Percentiles rank a stretch among this genome's conserved stretches.
Conservation (phyloP, 2,888 invertebrate genomes). For the Elegia similella region DNA sequence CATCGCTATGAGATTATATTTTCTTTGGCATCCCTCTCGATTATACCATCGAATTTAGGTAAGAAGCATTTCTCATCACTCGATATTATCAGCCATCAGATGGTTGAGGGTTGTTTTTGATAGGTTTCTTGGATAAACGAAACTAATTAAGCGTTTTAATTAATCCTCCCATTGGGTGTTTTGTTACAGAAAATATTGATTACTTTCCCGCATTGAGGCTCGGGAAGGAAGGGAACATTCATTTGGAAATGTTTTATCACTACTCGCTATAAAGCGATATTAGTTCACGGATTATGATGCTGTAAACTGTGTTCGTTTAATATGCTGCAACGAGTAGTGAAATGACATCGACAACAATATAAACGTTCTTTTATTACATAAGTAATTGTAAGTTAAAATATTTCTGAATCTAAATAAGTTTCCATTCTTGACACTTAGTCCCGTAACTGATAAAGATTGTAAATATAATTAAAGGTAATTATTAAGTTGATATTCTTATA, state of each 20-base stretch:
- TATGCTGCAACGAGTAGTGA: not conserved
- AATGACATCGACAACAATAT: not conserved
- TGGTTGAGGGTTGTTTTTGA: slow-evolving; percentile 64
- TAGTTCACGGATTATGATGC: slow-evolving; percentile 23
- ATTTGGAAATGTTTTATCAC: slow-evolving; percentile 36
- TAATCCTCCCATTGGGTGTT: slow-evolving; percentile 70
- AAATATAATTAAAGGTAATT: too few relatives aligned
- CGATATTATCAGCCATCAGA: slow-evolving; percentile 58
- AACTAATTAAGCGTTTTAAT: slow-evolving; percentile 78
- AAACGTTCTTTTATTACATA: too few relatives aligned
- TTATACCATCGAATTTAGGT: slow-evolving; percentile 23
- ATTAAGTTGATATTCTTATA: too few relatives aligned
- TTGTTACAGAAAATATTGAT: slow-evolving; percentile 72
- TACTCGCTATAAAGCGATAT: slow-evolving; percentile 25
- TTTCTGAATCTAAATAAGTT: too few relatives aligned
- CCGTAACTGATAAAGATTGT: too few relatives aligned
- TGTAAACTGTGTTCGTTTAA: not conserved
- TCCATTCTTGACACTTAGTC: too few relatives aligned
- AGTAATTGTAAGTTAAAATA: too few relatives aligned
- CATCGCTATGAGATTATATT: slow-evolving; percentile 14
- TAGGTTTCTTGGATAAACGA: slow-evolving; percentile 71
- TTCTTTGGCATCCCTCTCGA: slow-evolving; percentile 10
- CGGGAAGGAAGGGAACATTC: slow-evolving; percentile 41
- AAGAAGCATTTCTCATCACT: slow-evolving; percentile 36
- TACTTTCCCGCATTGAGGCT: slow-evolving; percentile 41